Conservation (phyloP, 1,140 invertebrate species). For the Zaprionus tsacasi region DNA sequence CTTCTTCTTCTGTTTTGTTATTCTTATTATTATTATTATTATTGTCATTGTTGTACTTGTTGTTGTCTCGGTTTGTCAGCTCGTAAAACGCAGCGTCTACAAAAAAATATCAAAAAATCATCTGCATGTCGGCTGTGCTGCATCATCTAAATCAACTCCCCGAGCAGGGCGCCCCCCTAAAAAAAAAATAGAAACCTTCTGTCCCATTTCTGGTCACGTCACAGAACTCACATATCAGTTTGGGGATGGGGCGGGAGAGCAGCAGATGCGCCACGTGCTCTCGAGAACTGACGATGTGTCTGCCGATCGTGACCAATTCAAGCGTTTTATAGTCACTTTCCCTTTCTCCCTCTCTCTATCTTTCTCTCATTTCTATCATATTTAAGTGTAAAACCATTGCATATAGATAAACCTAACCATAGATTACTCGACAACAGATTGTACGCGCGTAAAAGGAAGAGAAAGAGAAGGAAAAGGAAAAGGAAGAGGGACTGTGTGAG, state of each 20-base stretch:
- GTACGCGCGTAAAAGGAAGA: neutral
- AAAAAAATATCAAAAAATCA: slow-evolving; percentile 38
- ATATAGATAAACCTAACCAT: slow-evolving; percentile 11
- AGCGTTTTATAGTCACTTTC: neutral
- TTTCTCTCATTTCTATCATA: slow-evolving; percentile 13
- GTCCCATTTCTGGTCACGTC: slow-evolving; percentile 26
- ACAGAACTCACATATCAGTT: slow-evolving; percentile 14
- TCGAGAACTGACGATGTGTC: slow-evolving; percentile 7
- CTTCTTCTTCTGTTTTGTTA: slow-evolving; percentile 11
- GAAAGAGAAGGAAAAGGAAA: neutral
- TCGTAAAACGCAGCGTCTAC: slow-evolving; percentile 66
- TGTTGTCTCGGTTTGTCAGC: slow-evolving; percentile 59
- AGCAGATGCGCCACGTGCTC: slow-evolving; percentile 15
- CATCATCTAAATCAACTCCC: slow-evolving; percentile 51
- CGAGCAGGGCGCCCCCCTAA: neutral
- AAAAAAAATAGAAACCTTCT: neutral
- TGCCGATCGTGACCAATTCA: slow-evolving; percentile 33
- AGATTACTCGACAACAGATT: slow-evolving; percentile 19
- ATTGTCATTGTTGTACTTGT: slow-evolving; percentile 18
- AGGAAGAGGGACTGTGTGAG: neutral
- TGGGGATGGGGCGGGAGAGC: neutral
- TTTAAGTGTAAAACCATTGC: slow-evolving; percentile 22
- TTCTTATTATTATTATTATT: neutral
- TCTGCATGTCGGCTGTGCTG: slow-evolving; percentile 29
- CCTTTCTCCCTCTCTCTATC: neutral